These are phyloP conservation scores for Acrocephalus arundinaceus DNA, from an alignment of 2,113 vertebrate species.

Conservation along the genomic window DNA sequence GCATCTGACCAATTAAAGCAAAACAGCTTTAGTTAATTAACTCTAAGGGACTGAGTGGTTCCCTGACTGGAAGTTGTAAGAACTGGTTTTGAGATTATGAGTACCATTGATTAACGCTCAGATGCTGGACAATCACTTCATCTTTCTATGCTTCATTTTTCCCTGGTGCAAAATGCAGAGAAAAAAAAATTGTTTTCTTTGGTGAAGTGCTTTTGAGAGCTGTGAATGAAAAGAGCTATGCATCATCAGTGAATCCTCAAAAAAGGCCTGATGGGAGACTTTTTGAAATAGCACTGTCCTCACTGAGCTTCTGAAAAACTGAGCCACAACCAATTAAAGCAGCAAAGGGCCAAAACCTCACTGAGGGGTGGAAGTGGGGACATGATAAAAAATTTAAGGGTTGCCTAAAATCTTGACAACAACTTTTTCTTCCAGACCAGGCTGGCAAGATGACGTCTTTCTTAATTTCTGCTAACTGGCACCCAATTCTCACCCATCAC, in stretches of 20 bases:
- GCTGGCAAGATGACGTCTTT: background rate
- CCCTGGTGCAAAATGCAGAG: background rate
- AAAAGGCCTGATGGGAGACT: background rate
- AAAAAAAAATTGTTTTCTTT: conserved; percentile 28
- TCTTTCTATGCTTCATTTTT: conserved; percentile 5
- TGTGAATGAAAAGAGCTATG: background rate
- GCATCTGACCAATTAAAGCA: conserved; percentile 42
- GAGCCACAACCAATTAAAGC: background rate
- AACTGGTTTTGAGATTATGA: background rate
- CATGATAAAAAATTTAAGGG: background rate
- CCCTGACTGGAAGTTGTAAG: background rate
- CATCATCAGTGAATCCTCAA: background rate
- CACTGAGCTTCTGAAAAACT: background rate
- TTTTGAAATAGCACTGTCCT: background rate
- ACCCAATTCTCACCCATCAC: background rate
- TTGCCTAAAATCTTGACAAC: background rate
- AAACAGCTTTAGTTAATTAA: conserved; percentile 56
- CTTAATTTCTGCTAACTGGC: background rate
- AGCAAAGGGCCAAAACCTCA: background rate
- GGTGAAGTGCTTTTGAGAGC: conserved; percentile 13
- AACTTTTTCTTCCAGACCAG: background rate
- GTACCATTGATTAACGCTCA: conserved; percentile 11
- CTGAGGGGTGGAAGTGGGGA: background rate
- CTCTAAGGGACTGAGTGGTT: background rate
- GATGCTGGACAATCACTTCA: background rate